Evolutionary conservation across 2,888 invertebrate species (phyloP), one percentile per base, ranked within the genome.

Genomic region (Erynnis tages): DNA sequence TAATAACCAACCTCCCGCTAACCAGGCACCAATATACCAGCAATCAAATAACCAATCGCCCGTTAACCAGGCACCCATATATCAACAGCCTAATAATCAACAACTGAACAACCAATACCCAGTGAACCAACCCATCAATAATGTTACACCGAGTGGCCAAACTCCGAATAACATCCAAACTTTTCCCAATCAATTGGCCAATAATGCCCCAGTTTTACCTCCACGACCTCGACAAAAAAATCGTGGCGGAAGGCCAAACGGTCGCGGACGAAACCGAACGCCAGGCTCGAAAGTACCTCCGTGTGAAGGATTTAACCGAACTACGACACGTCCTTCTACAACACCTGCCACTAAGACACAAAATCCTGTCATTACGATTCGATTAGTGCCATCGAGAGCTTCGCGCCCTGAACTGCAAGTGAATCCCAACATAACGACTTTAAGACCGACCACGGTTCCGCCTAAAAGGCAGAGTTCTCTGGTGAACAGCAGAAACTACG

Each of bases 381-480:
- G 82, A n/a, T 73, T 88, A 6, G 63, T 75, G 30, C 73, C 82
- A 4, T 82, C 84, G 3, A 69, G 61, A 41, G 84, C 84, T 0
- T 74, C 82, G 0, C 75, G 82, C 32, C 85, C 86, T 0, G 82
- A 82, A 41, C 66, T 86, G 2, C 71, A 71, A 38, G 71, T 86
- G 8, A 81, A 82, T 43, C 72, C 35, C 8, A 25, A 10, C 4
- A 27, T 52, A 19, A 73, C 71, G 4, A 65, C 73, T 2, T 78
- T 75, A 1, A 75, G 71, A 48, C 71, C 66, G 30, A 60, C 67
- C 7, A 71, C 68, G 2, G 66, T 66, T 1, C 68, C 65, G 13
- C 63, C 66, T 10, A 35, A 17, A 41, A 76, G 74, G 32, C 79
- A 68, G 53, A 77, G 61, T 27, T 34, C 49, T 19, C 49, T 43